phyloP scores from a whole-genome alignment of 2,888 invertebrate species.

The Plebejus argus region DNA sequence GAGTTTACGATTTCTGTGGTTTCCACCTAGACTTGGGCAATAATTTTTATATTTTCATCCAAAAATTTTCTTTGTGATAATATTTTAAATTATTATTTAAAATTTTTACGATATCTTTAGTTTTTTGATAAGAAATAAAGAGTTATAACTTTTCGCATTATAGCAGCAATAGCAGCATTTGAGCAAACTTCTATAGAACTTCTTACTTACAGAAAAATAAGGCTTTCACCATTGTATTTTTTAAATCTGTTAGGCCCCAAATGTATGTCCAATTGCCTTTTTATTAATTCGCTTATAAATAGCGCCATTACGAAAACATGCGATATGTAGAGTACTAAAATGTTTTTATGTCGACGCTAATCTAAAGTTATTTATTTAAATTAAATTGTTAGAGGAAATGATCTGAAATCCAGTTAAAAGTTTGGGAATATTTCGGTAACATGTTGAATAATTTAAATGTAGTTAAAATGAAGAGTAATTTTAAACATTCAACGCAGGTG shows the following conservation, averaged over 20 bases:
- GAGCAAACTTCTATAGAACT: background rate
- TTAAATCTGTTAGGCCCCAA: background rate
- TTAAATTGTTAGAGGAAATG: background rate
- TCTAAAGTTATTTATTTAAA: slow-evolving; percentile 1
- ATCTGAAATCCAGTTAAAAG: background rate
- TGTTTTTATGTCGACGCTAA: background rate
- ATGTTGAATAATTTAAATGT: slow-evolving; percentile 8
- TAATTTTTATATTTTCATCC: too few species aligned
- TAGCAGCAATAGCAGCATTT: too few species aligned
- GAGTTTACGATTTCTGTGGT: too few species aligned
- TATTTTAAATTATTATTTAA: too few species aligned
- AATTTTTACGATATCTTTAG: too few species aligned
- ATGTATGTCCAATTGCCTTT: background rate
- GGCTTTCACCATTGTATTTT: background rate
- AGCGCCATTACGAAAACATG: background rate
- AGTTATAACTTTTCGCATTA: too few species aligned
- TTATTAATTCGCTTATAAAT: background rate
- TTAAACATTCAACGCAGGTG: background rate
- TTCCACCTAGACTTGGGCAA: too few species aligned
- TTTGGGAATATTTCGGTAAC: background rate
- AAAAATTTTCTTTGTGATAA: too few species aligned
- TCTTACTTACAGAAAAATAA: background rate
- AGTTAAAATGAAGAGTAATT: background rate
- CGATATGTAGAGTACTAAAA: background rate
- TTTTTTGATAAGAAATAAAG: too few species aligned